Percentiles rank a stretch among this genome's conserved stretches.
phyloP scores from a whole-genome alignment of 2,888 invertebrate genomes.

The Hydroisotoma schaefferi region DNA sequence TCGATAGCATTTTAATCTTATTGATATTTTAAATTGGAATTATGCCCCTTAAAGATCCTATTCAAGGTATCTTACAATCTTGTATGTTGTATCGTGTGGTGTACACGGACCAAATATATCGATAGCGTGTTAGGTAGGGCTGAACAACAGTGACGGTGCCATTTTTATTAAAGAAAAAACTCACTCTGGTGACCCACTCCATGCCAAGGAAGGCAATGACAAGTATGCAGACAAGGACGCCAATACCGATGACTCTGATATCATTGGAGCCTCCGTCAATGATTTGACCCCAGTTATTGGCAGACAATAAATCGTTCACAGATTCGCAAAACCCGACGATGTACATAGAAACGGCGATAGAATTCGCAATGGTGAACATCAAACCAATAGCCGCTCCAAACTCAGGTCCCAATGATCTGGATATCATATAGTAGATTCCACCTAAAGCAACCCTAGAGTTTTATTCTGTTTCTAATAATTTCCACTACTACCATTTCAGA shows the following conservation, averaged over 20 bases:
- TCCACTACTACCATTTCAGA: neutral
- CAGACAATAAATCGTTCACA: slow-evolving; percentile 55
- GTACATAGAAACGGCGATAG: slow-evolving; percentile 60
- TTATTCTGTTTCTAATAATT: too few relatives aligned
- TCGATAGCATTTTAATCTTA: too few relatives aligned
- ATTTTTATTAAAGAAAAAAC: too few relatives aligned
- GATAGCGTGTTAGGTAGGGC: too few relatives aligned
- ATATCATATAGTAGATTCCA: slow-evolving; percentile 49
- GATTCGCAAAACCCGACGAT: slow-evolving; percentile 63
- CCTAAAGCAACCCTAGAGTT: slow-evolving; percentile 25
- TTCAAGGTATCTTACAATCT: too few relatives aligned
- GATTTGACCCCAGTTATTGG: slow-evolving; percentile 61
- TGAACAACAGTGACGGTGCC: neutral
- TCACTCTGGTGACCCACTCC: slow-evolving; percentile 61
- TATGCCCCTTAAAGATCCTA: too few relatives aligned
- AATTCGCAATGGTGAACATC: slow-evolving; percentile 62
- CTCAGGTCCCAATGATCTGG: slow-evolving; percentile 43
- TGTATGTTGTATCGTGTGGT: too few relatives aligned
- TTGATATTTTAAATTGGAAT: too few relatives aligned
- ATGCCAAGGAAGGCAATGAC: slow-evolving; percentile 60
- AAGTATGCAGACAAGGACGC: slow-evolving; percentile 53
- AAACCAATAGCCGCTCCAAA: slow-evolving; percentile 62
- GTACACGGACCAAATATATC: too few relatives aligned
- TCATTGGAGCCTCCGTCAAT: slow-evolving; percentile 74
- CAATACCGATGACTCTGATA: slow-evolving; percentile 72